Conservation (phyloP, 2,888 invertebrate species). For the Muschampia plurimacula region DNA sequence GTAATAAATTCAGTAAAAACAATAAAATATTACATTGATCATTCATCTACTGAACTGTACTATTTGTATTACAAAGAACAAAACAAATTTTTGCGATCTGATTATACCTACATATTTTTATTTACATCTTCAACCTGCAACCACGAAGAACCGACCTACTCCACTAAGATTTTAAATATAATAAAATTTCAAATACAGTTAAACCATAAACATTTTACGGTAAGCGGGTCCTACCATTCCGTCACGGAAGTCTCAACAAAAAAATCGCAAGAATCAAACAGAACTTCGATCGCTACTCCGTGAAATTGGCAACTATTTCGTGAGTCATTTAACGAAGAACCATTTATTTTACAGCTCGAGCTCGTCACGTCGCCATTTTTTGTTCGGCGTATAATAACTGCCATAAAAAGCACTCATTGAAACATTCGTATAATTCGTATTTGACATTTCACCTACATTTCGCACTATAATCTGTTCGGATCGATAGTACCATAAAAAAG, state of each 20-base stretch:
- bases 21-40: too few species aligned
- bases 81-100: constrained; percentile 10
- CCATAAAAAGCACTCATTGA: constrained; percentile 31
- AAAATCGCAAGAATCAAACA: constrained; percentile 15
- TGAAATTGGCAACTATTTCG: constrained; percentile 22
- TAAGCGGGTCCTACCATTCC: neutral
- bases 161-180: constrained; percentile 14
- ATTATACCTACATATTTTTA: neutral
- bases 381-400: constrained; percentile 25
- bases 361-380: constrained; percentile 32
- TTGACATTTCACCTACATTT: constrained; percentile 37
- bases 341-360: constrained; percentile 14
- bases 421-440: constrained; percentile 7
- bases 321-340: constrained; percentile 27
- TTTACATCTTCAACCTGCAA: neutral
- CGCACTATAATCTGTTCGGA: constrained; percentile 17
- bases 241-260: constrained; percentile 6
- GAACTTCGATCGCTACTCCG: constrained; percentile 2
- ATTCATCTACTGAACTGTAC: too few species aligned
- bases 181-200: constrained; percentile 19
- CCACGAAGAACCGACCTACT: constrained; percentile 21
- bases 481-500: constrained; percentile 23
- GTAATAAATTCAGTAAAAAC: too few species aligned
- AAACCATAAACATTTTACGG: constrained; percentile 15
- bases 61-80: neutral